Percentiles rank a stretch among this genome's conserved stretches.
These are phyloP conservation scores for Hoplostethus atlanticus DNA, from an alignment of 2,797 vertebrate species.

Conservation along the genomic window DNA sequence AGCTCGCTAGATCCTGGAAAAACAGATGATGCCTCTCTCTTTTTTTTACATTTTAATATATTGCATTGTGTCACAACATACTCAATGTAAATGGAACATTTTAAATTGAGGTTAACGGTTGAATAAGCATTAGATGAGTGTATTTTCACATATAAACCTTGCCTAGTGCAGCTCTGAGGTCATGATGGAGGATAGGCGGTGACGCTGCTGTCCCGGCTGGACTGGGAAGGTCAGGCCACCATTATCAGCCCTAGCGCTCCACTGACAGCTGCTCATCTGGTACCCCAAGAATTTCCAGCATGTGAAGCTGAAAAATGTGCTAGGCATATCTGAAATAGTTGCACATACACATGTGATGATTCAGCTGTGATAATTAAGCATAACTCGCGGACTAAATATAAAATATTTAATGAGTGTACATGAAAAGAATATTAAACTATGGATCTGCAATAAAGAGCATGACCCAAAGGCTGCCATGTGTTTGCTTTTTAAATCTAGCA, in stretches of 20 bases:
- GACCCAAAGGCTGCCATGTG: conserved; percentile 26
- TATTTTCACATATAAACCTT: no score
- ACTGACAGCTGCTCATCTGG: conserved; percentile 61
- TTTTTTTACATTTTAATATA: background rate
- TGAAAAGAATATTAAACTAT: background rate
- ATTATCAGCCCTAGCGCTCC: conserved; percentile 18
- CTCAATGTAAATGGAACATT: background rate
- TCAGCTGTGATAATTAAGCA: conserved; percentile 39
- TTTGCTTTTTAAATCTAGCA: conserved; percentile 17
- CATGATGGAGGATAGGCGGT: background rate
- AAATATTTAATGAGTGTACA: conserved; percentile 61
- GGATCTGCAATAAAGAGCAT: conserved; percentile 12
- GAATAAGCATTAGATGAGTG: no score
- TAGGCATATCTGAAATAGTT: conserved; percentile 54
- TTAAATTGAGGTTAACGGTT: no score
- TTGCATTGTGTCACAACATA: background rate
- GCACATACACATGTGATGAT: conserved; percentile 41
- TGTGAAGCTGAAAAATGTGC: conserved; percentile 42
- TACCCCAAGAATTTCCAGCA: conserved; percentile 52
- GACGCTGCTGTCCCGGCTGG: conserved; percentile 1
- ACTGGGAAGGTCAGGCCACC: background rate
- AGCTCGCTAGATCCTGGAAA: conserved; percentile 72
- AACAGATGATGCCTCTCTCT: conserved; percentile 18
- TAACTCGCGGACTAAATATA: conserved; percentile 67
- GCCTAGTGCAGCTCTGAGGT: background rate